These are phyloP conservation scores for Brachyptera putata DNA, from an alignment of 2,888 invertebrate genomes.

Conservation along the genomic window DNA sequence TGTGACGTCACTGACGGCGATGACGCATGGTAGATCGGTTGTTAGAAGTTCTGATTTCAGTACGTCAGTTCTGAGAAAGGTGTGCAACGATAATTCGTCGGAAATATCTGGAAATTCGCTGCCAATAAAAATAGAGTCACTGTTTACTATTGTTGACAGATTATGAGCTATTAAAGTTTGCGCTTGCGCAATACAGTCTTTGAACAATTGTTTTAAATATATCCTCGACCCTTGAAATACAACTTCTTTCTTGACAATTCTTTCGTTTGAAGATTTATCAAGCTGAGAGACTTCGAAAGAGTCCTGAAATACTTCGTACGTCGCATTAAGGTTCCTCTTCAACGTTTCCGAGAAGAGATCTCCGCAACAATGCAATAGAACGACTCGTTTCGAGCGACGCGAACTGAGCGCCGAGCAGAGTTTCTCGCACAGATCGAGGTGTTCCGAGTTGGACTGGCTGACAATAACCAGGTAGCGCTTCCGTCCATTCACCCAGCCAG, in stretches of 20 bases:
- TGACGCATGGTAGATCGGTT: neutral
- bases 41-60: neutral
- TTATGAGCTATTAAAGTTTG: neutral
- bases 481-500: neutral
- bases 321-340: neutral
- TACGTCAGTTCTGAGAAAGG: neutral
- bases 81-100: neutral
- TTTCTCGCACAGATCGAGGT: neutral
- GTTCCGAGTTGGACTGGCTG: neutral
- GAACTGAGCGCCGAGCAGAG: neutral
- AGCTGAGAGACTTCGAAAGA: slow-evolving; percentile 7
- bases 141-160: neutral
- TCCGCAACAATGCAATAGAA: neutral
- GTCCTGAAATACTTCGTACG: slow-evolving; percentile 6
- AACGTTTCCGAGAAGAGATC: neutral
- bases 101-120: too few species aligned
- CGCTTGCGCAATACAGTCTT: neutral
- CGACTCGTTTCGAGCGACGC: neutral
- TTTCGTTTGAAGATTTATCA: neutral
- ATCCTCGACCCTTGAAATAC: neutral
- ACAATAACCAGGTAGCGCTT: slow-evolving; percentile 3
- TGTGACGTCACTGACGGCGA: neutral
- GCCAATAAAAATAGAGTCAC: neutral
- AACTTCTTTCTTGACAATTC: neutral
- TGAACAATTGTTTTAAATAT: neutral